Percentiles rank a stretch among this genome's conserved stretches.
Conservation (phyloP, 2,797 vertebrate species). For the Salmo trutta region DNA sequence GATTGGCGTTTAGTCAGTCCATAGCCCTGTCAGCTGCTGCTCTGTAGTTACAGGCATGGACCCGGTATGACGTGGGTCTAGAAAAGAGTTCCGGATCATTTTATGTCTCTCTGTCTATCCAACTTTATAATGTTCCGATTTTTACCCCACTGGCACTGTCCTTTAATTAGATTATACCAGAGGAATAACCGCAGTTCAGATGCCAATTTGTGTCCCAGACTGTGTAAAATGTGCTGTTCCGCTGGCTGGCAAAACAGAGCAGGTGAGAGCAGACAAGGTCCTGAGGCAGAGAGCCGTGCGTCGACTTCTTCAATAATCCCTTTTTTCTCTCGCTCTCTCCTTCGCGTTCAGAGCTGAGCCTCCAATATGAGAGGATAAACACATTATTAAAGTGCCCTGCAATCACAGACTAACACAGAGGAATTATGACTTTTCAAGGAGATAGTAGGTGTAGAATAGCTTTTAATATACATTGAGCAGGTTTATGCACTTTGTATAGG, state of each 20-base stretch:
- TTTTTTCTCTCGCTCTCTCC: constrained; percentile 16
- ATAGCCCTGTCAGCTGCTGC: constrained; percentile 61
- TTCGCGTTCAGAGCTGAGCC: constrained; percentile 33
- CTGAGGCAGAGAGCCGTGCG: constrained; percentile 65
- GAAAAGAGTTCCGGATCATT: constrained; percentile 64
- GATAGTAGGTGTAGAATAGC: constrained; percentile 44
- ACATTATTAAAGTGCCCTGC: constrained; percentile 45
- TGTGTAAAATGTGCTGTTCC: constrained; percentile 76
- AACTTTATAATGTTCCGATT: constrained; percentile 73
- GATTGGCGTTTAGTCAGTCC: constrained; percentile 63
- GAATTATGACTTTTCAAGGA: constrained; percentile 33
- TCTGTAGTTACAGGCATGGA: constrained; percentile 66
- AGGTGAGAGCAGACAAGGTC: constrained; percentile 71
- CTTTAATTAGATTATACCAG: constrained; percentile 77
- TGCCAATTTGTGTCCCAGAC: constrained; percentile 75
- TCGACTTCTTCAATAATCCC: constrained; percentile 42
- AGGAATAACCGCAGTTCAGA: constrained; percentile 69
- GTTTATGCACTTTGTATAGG: constrained; percentile 8
- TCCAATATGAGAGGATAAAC: constrained; percentile 14
- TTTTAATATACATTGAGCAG: constrained; percentile 35
- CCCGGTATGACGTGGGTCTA: constrained; percentile 58
- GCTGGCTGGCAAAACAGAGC: constrained; percentile 65
- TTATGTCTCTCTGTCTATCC: constrained; percentile 72
- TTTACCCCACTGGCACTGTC: constrained; percentile 72
- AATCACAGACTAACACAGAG: constrained; percentile 54